phyloP scores from a whole-genome alignment of 2,113 vertebrate genomes.

The Platichthys flesus region DNA sequence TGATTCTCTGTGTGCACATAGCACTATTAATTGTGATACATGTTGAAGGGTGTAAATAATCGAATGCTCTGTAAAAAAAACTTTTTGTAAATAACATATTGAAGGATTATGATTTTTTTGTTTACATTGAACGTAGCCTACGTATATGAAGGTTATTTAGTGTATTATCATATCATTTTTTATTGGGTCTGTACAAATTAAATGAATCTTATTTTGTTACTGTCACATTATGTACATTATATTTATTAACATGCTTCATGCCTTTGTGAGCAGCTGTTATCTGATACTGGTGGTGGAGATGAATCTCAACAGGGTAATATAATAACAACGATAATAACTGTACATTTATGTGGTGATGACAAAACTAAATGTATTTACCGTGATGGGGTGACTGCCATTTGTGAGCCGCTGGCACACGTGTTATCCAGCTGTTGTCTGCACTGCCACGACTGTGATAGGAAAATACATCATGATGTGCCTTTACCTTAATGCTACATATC shows the following conservation, averaged over 20 bases:
- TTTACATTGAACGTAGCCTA: conserved; percentile 58
- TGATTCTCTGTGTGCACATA: conserved; percentile 17
- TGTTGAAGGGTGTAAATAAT: conserved; percentile 62
- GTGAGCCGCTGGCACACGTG: conserved; percentile 65
- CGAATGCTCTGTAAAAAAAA: conserved; percentile 49
- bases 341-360: conserved; percentile 30
- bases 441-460: conserved; percentile 54
- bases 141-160: conserved; percentile 40
- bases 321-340: neutral
- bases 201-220: conserved; percentile 66
- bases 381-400: conserved; percentile 58
- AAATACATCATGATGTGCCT: conserved; percentile 62
- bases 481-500: conserved; percentile 54
- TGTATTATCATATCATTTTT: conserved; percentile 62
- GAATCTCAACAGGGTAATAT: conserved; percentile 33
- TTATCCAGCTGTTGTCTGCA: conserved; percentile 48
- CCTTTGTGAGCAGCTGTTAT: conserved; percentile 55
- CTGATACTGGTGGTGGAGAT: conserved; percentile 49
- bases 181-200: conserved; percentile 58
- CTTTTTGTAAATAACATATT: conserved; percentile 63
- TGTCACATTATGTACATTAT: conserved; percentile 54
- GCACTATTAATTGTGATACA: conserved; percentile 13
- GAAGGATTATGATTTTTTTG: conserved; percentile 55
- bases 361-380: conserved; percentile 18
- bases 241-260: conserved; percentile 72